phyloP scores from a whole-genome alignment of 2,113 vertebrate genomes.

The Dasyurus viverrinus region DNA sequence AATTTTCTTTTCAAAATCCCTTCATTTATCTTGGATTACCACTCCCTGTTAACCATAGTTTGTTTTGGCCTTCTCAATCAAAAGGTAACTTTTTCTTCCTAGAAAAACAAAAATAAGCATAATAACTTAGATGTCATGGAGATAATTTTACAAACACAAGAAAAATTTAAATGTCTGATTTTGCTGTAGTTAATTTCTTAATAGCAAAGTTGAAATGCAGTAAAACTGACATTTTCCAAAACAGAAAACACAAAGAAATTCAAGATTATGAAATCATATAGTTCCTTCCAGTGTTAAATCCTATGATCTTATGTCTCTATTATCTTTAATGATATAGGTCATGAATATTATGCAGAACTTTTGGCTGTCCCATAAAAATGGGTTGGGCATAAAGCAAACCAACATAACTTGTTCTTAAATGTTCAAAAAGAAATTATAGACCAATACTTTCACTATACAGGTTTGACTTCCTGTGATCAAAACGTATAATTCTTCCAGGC shows the following conservation, averaged over 20 bases:
- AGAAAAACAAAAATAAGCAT: background rate
- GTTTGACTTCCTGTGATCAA: background rate
- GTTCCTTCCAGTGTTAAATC: background rate
- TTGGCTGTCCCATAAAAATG: background rate
- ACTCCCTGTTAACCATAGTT: background rate
- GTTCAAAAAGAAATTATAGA: background rate
- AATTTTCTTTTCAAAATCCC: background rate
- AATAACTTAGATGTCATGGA: background rate
- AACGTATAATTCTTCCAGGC: conserved; percentile 9
- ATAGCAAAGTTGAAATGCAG: background rate
- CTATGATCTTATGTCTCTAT: background rate
- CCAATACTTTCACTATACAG: conserved; percentile 15
- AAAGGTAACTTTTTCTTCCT: background rate
- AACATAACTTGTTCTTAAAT: conserved; percentile 16
- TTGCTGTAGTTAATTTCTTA: background rate
- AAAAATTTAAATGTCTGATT: background rate
- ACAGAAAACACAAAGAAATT: conserved; percentile 10
- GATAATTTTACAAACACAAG: background rate
- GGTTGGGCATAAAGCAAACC: background rate
- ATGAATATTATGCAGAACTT: background rate
- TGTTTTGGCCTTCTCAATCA: background rate
- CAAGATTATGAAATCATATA: conserved; percentile 1
- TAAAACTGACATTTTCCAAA: conserved; percentile 13
- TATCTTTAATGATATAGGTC: conserved; percentile 5
- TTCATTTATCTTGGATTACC: background rate